phyloP scores from a whole-genome alignment of 2,797 vertebrate genomes.

The Sebastes diaconus region DNA sequence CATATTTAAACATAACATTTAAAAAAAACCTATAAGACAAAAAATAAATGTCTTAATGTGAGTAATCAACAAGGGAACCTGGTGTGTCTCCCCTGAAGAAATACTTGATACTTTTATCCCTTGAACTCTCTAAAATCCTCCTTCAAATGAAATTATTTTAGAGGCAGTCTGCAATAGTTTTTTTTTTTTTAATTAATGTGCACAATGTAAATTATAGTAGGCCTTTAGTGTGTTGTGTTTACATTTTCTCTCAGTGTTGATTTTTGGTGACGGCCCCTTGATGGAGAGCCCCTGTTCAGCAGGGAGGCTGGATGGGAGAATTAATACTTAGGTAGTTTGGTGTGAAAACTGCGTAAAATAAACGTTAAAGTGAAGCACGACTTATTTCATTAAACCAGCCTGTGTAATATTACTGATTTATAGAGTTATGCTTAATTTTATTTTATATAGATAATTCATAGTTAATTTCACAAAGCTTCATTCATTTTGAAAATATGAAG shows the following conservation, averaged over 20 bases:
- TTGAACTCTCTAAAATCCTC: neutral
- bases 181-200: neutral
- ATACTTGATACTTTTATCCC: neutral
- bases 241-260: neutral
- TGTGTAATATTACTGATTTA: neutral
- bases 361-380: neutral
- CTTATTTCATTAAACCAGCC: neutral
- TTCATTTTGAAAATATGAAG: conserved; percentile 21
- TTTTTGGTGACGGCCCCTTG: conserved; percentile 65
- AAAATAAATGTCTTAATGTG: too few relatives aligned
- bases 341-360: neutral
- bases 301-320: neutral
- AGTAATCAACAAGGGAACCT: too few relatives aligned
- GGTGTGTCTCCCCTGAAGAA: neutral
- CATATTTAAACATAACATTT: too few relatives aligned
- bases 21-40: too few relatives aligned
- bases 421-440: neutral
- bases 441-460: neutral
- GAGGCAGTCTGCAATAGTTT: neutral
- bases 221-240: neutral
- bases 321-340: neutral
- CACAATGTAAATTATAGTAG: neutral
- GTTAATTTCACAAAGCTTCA: neutral
- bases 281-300: conserved; percentile 5
- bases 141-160: neutral